phyloP scores from a whole-genome alignment of 2,113 vertebrate species.

The Calidris pygmaea region DNA sequence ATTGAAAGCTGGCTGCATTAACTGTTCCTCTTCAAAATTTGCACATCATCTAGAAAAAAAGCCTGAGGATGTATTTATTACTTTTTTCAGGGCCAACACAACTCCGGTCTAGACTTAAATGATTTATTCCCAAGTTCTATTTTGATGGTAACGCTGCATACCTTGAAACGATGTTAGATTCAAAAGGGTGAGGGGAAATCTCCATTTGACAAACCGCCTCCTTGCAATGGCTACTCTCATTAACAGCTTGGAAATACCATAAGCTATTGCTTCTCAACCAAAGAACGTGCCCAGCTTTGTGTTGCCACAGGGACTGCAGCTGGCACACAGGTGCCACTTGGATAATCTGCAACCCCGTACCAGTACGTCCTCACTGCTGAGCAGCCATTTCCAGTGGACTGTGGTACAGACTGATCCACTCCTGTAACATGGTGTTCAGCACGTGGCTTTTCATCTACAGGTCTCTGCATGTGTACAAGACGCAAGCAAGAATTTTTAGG shows the following conservation, averaged over 20 bases:
- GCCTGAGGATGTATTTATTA: neutral
- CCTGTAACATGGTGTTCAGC: neutral
- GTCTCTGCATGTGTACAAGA: neutral
- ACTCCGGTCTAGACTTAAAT: neutral
- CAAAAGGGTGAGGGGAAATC: neutral
- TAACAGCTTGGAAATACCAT: neutral
- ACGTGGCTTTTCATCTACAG: neutral
- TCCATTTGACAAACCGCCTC: neutral
- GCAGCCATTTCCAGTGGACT: neutral
- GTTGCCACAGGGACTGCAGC: neutral
- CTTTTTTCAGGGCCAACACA: neutral
- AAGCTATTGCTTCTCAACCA: neutral
- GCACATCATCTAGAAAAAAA: neutral
- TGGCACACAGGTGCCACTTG: neutral
- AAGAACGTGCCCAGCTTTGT: neutral
- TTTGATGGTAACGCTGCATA: neutral
- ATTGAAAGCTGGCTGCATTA: constrained; percentile 25
- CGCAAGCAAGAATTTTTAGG: neutral
- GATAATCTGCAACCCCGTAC: neutral
- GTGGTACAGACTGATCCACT: neutral
- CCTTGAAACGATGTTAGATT: neutral
- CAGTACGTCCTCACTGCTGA: neutral
- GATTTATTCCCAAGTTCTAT: neutral
- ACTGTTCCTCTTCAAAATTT: constrained; percentile 47
- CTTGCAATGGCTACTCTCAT: neutral